phyloP scores from a whole-genome alignment of 2,113 vertebrate genomes.

The Chlamydotis undulata region DNA sequence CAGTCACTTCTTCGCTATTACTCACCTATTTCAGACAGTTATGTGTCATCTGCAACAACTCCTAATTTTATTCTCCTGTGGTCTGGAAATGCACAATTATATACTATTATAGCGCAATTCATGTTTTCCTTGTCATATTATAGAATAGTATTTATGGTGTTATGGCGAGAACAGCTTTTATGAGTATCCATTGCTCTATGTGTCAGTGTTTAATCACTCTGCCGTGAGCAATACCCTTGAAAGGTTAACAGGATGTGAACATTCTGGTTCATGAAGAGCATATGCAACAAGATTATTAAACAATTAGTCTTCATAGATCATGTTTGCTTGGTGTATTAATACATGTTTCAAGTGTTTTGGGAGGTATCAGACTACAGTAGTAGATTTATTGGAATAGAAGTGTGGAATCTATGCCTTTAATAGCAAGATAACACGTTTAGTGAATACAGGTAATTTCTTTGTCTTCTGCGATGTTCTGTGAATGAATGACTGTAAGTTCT shows the following conservation, averaged over 20 bases:
- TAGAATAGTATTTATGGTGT: background rate
- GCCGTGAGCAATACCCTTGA: background rate
- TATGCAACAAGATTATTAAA: conserved; percentile 18
- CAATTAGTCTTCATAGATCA: background rate
- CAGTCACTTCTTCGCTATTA: background rate
- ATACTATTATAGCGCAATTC: background rate
- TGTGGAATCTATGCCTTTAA: background rate
- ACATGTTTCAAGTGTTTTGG: background rate
- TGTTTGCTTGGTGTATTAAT: background rate
- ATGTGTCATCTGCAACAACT: background rate
- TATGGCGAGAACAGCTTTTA: background rate
- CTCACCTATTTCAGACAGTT: background rate
- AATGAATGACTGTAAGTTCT: background rate
- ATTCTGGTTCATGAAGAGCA: background rate
- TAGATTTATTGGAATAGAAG: background rate
- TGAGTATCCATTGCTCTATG: background rate
- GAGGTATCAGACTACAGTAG: background rate
- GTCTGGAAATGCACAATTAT: background rate
- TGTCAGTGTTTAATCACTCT: conserved; percentile 19
- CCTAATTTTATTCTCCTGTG: background rate
- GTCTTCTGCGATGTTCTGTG: background rate
- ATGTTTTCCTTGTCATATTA: background rate
- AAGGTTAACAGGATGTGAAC: background rate
- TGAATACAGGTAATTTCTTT: background rate
- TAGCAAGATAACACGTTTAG: background rate